Evolutionary conservation across 2,113 vertebrate genomes (phyloP).

Genomic region (Stomatorhinus ivindoensis): DNA sequence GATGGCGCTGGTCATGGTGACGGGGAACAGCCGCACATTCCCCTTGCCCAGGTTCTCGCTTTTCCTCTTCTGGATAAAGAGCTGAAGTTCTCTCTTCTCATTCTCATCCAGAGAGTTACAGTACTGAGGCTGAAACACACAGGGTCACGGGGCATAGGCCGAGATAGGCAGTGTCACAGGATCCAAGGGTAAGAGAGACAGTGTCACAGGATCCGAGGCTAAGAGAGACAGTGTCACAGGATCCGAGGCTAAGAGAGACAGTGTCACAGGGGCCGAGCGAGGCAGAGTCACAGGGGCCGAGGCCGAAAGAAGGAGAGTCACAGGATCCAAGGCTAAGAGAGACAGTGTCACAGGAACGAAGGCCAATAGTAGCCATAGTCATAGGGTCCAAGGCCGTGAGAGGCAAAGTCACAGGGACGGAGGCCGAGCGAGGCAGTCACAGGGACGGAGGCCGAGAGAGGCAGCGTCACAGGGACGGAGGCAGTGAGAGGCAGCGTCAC

Average conservation of each 20-base stretch:
- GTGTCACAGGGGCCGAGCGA: neutral
- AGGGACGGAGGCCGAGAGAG: slow-evolving; percentile 71
- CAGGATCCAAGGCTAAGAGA: slow-evolving; percentile 61
- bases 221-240: slow-evolving; percentile 52
- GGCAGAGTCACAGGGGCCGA: slow-evolving; percentile 19
- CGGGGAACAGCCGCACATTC: slow-evolving; percentile 78
- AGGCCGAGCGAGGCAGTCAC: slow-evolving; percentile 19
- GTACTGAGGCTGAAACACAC: slow-evolving; percentile 72
- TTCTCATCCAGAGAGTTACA: slow-evolving; percentile 89
- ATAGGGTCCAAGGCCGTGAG: slow-evolving; percentile 54
- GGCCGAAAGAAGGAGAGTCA: slow-evolving; percentile 51
- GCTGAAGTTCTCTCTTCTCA: slow-evolving; percentile 84
- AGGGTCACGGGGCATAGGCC: neutral
- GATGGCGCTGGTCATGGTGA: slow-evolving; percentile 70
- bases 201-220: neutral
- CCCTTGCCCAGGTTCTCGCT: slow-evolving; percentile 88
- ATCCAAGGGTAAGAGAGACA: slow-evolving; percentile 57
- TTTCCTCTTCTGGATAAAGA: slow-evolving; percentile 90
- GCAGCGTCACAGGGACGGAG: no score
- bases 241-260: neutral
- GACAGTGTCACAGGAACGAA: neutral
- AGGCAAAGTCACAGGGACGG: slow-evolving; percentile 34
- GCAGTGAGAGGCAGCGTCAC: neutral
- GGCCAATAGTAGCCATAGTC: neutral
- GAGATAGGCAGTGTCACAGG: neutral